phyloP scores from a whole-genome alignment of 2,113 vertebrate species.

The Ivindomyrus marchei region DNA sequence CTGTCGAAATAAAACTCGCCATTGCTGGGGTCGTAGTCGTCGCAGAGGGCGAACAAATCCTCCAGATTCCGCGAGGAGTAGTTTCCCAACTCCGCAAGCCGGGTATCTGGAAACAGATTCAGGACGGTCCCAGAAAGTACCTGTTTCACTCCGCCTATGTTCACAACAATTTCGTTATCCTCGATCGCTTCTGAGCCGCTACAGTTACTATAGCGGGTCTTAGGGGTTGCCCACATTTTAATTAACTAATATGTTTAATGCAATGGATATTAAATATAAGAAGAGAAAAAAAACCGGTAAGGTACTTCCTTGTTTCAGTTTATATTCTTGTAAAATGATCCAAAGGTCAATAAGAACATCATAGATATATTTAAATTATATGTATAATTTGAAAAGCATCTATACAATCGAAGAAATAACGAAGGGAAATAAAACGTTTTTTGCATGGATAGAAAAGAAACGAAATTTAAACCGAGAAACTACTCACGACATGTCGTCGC shows the following conservation, averaged over 20 bases:
- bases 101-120: slow-evolving; percentile 80
- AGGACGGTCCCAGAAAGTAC: slow-evolving; percentile 74
- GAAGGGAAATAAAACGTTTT: neutral
- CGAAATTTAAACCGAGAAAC: neutral
- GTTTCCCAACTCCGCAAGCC: slow-evolving; percentile 78
- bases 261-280: neutral
- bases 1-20: slow-evolving; percentile 95
- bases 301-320: neutral
- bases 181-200: slow-evolving; percentile 64
- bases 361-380: neutral
- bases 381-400: neutral
- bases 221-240: slow-evolving; percentile 64
- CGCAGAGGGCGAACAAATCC: slow-evolving; percentile 74
- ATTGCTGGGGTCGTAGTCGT: slow-evolving; percentile 85
- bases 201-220: slow-evolving; percentile 62
- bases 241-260: neutral
- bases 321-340: neutral
- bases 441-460: neutral
- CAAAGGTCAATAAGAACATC: neutral
- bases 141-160: slow-evolving; percentile 88
- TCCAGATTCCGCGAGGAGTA: slow-evolving; percentile 61
- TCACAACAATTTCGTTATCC: slow-evolving; percentile 79
- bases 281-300: neutral
- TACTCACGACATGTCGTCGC: neutral
- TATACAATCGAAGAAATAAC: neutral